phyloP scores from a whole-genome alignment of 2,797 vertebrate genomes.

The Oreonectes daqikongensis region DNA sequence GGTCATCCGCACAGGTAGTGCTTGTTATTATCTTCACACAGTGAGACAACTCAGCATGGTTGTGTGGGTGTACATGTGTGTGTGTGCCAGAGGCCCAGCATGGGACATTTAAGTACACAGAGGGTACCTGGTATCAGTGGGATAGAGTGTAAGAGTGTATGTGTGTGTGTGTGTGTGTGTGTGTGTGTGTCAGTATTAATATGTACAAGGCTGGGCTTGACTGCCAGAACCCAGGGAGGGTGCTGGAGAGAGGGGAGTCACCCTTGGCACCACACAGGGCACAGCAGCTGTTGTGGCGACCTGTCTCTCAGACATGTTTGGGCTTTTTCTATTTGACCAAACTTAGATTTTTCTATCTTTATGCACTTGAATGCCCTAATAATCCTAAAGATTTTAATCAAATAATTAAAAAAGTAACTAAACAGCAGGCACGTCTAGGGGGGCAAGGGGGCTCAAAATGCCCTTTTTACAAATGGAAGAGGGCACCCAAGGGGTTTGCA shows the following conservation, averaged over 20 bases:
- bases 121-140: slow-evolving; percentile 20
- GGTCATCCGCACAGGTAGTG: slow-evolving; percentile 22
- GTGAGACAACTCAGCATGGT: slow-evolving; percentile 35
- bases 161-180: slow-evolving; percentile 19
- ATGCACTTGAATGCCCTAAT: no score
- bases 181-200: slow-evolving; percentile 21
- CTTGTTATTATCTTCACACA: slow-evolving; percentile 54
- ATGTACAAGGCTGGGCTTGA: neutral
- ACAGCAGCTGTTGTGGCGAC: slow-evolving; percentile 36
- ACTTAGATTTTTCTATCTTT: neutral
- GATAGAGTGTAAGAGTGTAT: slow-evolving; percentile 26
- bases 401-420: neutral
- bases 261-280: slow-evolving; percentile 19
- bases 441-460: no score
- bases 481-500: no score
- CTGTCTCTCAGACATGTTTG: slow-evolving; percentile 1
- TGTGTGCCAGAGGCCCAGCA: neutral
- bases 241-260: slow-evolving; percentile 22
- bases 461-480: no score
- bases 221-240: slow-evolving; percentile 17
- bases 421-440: no score
- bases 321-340: neutral
- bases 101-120: slow-evolving; percentile 18
- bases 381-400: neutral
- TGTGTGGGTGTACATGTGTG: neutral